A percentile compares a stretch with the other conserved stretches of the same genome.
Evolutionary conservation across 2,888 invertebrate genomes (phyloP).

Genomic region (Stomorhina lunata): DNA sequence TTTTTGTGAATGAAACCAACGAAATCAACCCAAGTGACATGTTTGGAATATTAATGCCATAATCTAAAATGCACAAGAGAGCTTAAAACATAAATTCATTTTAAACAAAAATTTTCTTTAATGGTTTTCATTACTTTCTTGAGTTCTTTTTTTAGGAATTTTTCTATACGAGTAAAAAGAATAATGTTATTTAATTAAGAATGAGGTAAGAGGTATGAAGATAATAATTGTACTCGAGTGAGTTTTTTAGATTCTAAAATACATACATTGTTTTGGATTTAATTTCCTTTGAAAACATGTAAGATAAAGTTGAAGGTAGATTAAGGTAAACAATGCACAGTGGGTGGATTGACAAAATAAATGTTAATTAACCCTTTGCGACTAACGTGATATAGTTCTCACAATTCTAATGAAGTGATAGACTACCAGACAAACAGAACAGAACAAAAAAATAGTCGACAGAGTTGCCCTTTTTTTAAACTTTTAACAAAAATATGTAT

Average conservation of each 20-base stretch:
- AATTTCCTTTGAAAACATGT: constrained; percentile 3
- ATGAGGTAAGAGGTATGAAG: neutral
- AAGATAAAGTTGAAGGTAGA: neutral
- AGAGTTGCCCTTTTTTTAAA: too few species aligned
- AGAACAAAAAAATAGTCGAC: too few species aligned
- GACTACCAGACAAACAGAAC: neutral
- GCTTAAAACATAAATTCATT: neutral
- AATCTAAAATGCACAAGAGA: constrained; percentile 29
- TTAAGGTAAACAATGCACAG: neutral
- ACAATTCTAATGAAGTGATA: neutral
- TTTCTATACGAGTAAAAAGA: constrained; percentile 2
- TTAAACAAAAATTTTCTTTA: neutral
- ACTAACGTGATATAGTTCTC: neutral
- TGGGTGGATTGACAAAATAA: neutral
- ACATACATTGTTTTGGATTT: constrained; percentile 11
- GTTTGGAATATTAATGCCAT: constrained; percentile 57
- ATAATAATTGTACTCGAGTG: constrained; percentile 5
- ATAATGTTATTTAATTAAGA: neutral
- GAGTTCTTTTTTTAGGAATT: constrained; percentile 8
- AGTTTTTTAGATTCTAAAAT: constrained; percentile 13
- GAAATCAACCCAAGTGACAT: constrained; percentile 47
- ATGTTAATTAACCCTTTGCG: neutral
- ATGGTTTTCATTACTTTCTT: neutral
- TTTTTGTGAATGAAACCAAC: constrained; percentile 6
- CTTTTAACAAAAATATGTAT: too few species aligned